A percentile compares a stretch with the other conserved stretches of the same genome.
Evolutionary conservation across 53 echinoderm and acorn worm species (phyloP).

Genomic region (Echinometra lucunter): DNA sequence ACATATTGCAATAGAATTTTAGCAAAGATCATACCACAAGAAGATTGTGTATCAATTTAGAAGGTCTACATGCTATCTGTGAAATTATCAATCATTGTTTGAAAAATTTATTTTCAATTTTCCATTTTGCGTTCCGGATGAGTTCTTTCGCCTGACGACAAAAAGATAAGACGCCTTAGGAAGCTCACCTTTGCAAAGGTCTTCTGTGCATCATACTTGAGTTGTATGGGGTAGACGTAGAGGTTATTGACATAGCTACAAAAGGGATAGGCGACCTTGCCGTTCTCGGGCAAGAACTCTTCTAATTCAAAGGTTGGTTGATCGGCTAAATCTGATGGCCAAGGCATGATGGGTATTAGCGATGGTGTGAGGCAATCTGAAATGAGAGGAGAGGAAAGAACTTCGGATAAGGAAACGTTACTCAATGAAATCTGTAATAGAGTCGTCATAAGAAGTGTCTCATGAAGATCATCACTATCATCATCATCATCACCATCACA

Average conservation of each 20-base stretch:
- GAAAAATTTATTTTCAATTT: no score
- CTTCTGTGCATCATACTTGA: slow-evolving; percentile 97
- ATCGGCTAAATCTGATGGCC: slow-evolving; percentile 83
- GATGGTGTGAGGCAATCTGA: slow-evolving; percentile 94
- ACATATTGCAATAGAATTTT: no score
- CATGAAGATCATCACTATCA: not conserved
- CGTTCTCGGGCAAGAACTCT: slow-evolving; percentile 84
- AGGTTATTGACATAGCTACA: slow-evolving; percentile 91
- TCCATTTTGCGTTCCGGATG: no score
- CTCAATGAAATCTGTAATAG: not conserved
- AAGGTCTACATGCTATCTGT: no score
- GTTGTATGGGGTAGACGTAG: slow-evolving; percentile 89
- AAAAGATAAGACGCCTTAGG: not conserved
- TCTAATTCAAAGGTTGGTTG: slow-evolving; percentile 91
- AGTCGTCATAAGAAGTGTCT: no score
- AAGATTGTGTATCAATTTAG: no score
- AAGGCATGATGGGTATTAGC: slow-evolving; percentile 93
- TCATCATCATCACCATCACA: not conserved
- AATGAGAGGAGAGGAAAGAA: not conserved
- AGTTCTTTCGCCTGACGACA: no score
- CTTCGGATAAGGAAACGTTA: not conserved
- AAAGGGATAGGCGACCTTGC: slow-evolving; percentile 79
- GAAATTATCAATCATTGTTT: no score
- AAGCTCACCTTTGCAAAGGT: slow-evolving; percentile 87
- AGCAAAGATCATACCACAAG: no score